phyloP scores from a whole-genome alignment of 2,113 vertebrate genomes.

The Notothenia rossii region DNA sequence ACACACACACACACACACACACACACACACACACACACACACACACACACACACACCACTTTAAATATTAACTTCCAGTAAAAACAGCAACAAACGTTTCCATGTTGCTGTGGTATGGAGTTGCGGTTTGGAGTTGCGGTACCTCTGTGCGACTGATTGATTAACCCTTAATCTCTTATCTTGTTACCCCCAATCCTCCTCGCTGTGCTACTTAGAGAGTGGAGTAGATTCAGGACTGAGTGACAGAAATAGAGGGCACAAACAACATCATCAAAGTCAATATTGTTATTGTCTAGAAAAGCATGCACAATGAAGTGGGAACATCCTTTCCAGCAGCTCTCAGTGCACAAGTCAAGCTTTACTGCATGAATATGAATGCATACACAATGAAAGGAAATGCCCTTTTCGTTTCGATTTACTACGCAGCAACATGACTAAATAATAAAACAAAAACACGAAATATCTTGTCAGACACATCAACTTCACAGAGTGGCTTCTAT shows the following conservation, averaged over 20 bases:
- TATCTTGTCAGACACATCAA: background rate
- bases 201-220: background rate
- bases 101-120: background rate
- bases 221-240: background rate
- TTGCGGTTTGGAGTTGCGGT: background rate
- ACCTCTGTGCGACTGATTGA: slow-evolving; percentile 31
- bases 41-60: too few species aligned
- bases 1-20: too few species aligned
- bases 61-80: too few species aligned
- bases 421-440: background rate
- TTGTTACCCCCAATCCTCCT: background rate
- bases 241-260: background rate
- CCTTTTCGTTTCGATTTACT: background rate
- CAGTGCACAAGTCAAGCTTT: background rate
- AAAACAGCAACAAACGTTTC: background rate
- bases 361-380: slow-evolving; percentile 1
- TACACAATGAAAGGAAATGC: background rate
- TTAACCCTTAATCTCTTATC: slow-evolving; percentile 11
- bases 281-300: background rate
- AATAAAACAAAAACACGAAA: background rate
- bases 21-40: too few species aligned
- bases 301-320: background rate
- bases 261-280: background rate
- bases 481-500: background rate
- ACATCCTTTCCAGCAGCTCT: background rate